Evolutionary conservation across 2,888 invertebrate genomes (phyloP), one percentile per base, ranked within the genome.

Genomic region (Hirtodrosophila cameraria): DNA sequence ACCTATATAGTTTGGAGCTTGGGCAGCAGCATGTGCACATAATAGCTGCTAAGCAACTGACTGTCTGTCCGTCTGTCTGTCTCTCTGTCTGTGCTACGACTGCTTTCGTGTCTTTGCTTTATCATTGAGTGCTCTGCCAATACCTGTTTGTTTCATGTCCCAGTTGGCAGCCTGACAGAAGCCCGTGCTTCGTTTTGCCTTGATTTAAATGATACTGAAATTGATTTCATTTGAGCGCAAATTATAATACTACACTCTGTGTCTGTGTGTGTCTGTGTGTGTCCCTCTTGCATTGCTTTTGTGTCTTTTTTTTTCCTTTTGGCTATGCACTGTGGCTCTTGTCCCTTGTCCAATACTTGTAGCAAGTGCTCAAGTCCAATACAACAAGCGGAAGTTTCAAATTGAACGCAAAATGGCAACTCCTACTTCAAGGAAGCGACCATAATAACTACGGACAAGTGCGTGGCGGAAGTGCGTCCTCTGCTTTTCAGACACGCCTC

Each of bases 41-140:
- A 83, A 86, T 83, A 75, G 80, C 86, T 86, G 79, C 86, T 80
- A 79, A 85, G 83, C 80, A 80, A 79, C 86, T 79, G 65, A 30
- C 54, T 23, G 30, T 18, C 27, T 23, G 9, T 35, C 33, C 11
- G 18, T 12, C 61, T 52, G 15, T 41, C 42, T 35, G 3, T 36
- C 38, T 18, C 5, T 13, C 13, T 35, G 35, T 25, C 49, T 23
- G 6, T 43, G 41, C 38, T 27, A 12, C 39, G 23, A 39, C 54
- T 59, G 46, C 0, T 13, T 41, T 43, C 39, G 39, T 35, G 31
- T 43, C 27, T 36, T 25, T 39, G 20, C 15, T 38, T 20, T 75
- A 45, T 49, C 63, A 58, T 50, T 84, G 75, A 78, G 84, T 74
- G 54, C 73, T 72, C 55, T 72, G 69, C 73, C 57, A 62, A 73